phyloP scores from a whole-genome alignment of 2,888 invertebrate species.

The Smittia aterrima region DNA sequence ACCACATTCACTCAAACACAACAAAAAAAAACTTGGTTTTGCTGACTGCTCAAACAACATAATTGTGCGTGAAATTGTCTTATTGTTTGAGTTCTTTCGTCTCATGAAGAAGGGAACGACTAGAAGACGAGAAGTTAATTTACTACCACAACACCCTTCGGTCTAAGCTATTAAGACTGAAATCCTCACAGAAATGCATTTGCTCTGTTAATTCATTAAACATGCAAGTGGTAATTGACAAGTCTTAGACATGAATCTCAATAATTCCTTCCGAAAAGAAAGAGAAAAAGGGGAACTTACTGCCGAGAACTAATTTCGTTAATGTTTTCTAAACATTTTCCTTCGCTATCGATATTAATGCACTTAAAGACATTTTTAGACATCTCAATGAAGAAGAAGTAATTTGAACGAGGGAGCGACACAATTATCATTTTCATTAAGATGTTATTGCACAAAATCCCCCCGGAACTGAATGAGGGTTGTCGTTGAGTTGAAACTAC shows the following conservation, averaged over 20 bases:
- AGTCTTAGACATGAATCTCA: conserved; percentile 22
- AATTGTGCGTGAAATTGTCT: conserved; percentile 14
- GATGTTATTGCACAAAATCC: conserved; percentile 22
- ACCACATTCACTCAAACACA: no score
- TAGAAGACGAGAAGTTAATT: no score
- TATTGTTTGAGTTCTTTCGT: no score
- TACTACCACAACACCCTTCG: background rate
- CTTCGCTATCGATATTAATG: background rate
- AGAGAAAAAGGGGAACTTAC: background rate
- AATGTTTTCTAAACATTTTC: conserved; percentile 22
- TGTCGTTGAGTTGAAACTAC: background rate
- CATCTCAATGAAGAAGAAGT: background rate
- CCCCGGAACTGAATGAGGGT: background rate
- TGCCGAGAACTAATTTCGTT: background rate
- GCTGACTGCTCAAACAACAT: conserved; percentile 1
- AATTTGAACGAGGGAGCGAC: background rate
- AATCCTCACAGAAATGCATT: conserved; percentile 21
- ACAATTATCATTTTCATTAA: conserved; percentile 32
- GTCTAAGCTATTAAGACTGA: background rate
- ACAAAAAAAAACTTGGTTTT: background rate
- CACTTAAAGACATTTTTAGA: conserved; percentile 19
- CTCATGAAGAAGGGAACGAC: no score
- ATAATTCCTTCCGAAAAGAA: background rate
- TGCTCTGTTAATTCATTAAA: conserved; percentile 37
- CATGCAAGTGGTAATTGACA: conserved; percentile 39